Conservation (phyloP, 1,140 invertebrate genomes). For the Drosophila nigromelanica region DNA sequence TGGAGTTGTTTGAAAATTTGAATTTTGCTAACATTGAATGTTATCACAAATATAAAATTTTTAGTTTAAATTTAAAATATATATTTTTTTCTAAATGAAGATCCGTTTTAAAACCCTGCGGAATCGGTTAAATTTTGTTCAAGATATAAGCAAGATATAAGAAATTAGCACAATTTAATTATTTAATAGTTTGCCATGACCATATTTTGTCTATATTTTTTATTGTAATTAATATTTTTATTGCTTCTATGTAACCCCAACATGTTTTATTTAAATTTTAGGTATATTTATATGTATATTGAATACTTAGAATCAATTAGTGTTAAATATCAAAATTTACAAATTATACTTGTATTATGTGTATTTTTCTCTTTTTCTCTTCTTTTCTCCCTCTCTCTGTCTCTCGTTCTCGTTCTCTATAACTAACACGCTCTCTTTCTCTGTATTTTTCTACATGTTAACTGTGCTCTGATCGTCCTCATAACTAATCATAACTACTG, state of each 20-base stretch:
- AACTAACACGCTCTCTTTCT: constrained; percentile 52
- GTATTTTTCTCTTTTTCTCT: constrained; percentile 60
- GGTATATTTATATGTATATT: constrained; percentile 1
- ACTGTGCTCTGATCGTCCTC: constrained; percentile 63
- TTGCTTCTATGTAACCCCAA: neutral
- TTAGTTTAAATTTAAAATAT: no score
- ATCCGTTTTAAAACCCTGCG: no score
- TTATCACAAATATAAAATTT: no score
- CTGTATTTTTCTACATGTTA: constrained; percentile 53
- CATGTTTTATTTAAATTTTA: neutral
- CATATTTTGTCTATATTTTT: neutral
- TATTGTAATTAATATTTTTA: neutral
- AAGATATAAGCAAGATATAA: no score
- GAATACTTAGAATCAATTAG: constrained; percentile 40
- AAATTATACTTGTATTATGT: constrained; percentile 78
- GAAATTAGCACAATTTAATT: no score
- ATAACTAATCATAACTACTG: constrained; percentile 13
- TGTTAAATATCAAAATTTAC: constrained; percentile 59
- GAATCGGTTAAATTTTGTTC: no score
- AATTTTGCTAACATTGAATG: no score
- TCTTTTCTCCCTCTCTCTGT: constrained; percentile 48
- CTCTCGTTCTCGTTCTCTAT: constrained; percentile 52
- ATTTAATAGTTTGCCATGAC: no score
- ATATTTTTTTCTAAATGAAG: no score
- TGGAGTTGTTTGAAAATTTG: no score